Evolutionary conservation across 1,140 invertebrate genomes (phyloP).

Genomic region (Pygmarrhopalites habei): DNA sequence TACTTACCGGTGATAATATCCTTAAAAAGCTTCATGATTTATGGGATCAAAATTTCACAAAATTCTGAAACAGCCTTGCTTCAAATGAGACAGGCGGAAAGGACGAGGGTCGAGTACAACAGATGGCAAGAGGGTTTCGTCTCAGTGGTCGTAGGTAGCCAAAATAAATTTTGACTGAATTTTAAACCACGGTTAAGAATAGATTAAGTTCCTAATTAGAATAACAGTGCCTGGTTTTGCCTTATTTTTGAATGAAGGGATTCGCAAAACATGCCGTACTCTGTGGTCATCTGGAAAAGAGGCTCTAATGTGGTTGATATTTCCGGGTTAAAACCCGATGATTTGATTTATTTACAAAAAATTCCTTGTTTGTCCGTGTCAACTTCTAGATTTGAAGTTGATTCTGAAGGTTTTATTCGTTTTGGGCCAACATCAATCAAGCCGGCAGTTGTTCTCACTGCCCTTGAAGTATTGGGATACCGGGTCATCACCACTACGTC

Average conservation of each 20-base stretch:
- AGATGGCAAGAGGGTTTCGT: no score
- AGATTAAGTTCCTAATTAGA: no score
- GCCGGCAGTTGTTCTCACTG: conserved; percentile 74
- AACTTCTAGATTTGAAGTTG: conserved; percentile 21
- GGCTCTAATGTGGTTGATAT: conserved; percentile 30
- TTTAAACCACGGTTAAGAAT: no score
- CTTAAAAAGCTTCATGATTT: conserved; percentile 89
- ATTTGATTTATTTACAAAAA: conserved; percentile 34
- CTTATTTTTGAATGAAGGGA: no score
- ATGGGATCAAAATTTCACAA: no score
- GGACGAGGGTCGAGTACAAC: no score
- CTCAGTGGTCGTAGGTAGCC: no score
- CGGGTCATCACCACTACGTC: conserved; percentile 77
- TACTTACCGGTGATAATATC: conserved; percentile 86
- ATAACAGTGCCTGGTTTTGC: no score
- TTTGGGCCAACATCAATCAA: conserved; percentile 34
- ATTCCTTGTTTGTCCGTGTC: conserved; percentile 37
- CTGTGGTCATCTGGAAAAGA: conserved; percentile 37
- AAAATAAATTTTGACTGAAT: no score
- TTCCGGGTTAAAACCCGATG: conserved; percentile 37
- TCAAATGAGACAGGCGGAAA: no score
- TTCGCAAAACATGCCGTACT: conserved; percentile 40
- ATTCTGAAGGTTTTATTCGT: conserved; percentile 37
- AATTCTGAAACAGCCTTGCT: no score
- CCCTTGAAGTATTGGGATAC: conserved; percentile 75